phyloP scores from a whole-genome alignment of 2,113 vertebrate genomes.

The Poicephalus gulielmi region DNA sequence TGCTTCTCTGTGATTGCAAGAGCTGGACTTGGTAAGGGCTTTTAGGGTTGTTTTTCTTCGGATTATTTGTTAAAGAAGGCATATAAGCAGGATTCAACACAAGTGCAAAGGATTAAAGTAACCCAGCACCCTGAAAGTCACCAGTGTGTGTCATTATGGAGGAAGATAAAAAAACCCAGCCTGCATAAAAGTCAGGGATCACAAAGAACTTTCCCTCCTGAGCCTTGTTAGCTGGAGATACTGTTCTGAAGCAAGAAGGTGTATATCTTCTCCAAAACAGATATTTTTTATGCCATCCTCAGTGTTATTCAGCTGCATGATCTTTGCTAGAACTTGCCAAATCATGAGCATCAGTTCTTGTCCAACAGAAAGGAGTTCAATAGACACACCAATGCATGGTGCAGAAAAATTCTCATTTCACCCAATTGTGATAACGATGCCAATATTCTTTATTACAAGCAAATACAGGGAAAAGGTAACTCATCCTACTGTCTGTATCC shows the following conservation, averaged over 20 bases:
- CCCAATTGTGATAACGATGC: fast-evolving
- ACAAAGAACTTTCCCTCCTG: neutral
- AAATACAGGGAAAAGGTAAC: neutral
- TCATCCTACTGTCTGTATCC: neutral
- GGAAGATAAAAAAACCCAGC: neutral
- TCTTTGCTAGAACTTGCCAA: neutral
- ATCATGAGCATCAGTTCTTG: neutral
- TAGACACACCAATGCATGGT: neutral
- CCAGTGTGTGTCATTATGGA: neutral
- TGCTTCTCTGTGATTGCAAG: neutral
- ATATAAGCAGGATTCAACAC: neutral
- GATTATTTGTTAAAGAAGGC: neutral
- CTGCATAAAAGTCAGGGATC: neutral
- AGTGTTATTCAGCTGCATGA: neutral
- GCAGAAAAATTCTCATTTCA: neutral
- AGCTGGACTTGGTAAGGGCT: neutral
- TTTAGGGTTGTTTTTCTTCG: neutral
- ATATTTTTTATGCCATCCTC: neutral
- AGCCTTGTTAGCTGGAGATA: neutral
- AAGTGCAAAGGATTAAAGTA: neutral
- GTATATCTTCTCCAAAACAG: neutral
- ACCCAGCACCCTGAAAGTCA: neutral
- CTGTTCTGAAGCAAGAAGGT: neutral
- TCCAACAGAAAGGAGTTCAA: neutral
- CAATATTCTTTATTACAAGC: neutral